Evolutionary conservation across 2,888 invertebrate species (phyloP).

Genomic region (Parnassius smintheus): DNA sequence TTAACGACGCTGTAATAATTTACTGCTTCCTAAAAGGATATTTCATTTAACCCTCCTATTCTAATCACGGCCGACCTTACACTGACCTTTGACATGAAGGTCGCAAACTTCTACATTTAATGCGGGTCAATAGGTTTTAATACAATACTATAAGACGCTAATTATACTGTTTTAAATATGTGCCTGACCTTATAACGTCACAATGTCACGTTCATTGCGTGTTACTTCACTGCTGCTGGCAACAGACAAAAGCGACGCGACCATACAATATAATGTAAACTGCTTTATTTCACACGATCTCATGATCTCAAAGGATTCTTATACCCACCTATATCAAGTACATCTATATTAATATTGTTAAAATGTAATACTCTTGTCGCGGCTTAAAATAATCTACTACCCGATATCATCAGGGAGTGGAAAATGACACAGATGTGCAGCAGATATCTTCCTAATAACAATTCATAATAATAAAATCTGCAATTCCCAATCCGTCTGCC

Average conservation of each 20-base stretch:
- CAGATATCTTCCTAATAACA: no score
- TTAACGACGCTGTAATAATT: constrained; percentile 11
- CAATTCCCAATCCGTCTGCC: no score
- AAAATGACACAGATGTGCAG: no score
- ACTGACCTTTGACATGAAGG: constrained; percentile 51
- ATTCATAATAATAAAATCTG: no score
- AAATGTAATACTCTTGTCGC: no score
- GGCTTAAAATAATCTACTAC: no score
- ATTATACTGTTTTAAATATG: constrained; percentile 34
- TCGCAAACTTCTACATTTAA: constrained; percentile 31
- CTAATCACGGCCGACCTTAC: constrained; percentile 51
- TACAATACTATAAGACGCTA: constrained; percentile 32
- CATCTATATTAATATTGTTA: no score
- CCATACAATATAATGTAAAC: neutral
- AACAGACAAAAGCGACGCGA: constrained; percentile 2
- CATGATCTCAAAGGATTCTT: neutral
- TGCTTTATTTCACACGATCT: constrained; percentile 1
- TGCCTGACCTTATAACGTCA: constrained; percentile 35
- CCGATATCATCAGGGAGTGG: no score
- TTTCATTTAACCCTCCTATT: constrained; percentile 39
- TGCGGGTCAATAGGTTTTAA: constrained; percentile 39
- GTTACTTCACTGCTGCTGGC: constrained; percentile 27
- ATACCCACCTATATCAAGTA: no score
- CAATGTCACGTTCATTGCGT: constrained; percentile 42
- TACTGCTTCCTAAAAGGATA: constrained; percentile 28